Base-by-base conservation (phyloP, 1,140 invertebrate genomes). In the Trissolcus basalis region DNA sequence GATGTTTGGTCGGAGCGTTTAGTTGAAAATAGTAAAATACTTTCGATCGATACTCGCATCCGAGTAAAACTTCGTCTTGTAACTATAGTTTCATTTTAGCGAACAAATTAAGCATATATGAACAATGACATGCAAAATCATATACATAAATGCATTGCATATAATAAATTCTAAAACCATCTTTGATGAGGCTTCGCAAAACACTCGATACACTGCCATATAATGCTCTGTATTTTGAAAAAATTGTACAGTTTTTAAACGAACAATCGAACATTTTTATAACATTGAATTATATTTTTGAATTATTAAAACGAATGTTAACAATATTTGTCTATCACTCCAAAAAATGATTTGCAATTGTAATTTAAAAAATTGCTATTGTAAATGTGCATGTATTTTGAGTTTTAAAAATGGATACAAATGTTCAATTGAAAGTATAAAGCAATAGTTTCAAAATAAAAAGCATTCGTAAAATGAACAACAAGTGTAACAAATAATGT, bases 131-230 rank as follows among this genome's bases (percentile, higher is more conserved):
- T 27, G 19, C 19, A n/a, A n/a, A n/a, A n/a, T n/a, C 19, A 27
- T 27, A 3, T 27, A 27, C 6, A 27, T 1, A 27, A 27, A 27
- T 27, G 6, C 19, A 27, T 3, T 27, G 19, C 1, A 27, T 3
- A 27, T 27, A 27, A 27, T 27, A 6, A 27, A 27, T 27, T 27
- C 19, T 6, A 27, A 27, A 27, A 27, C 6, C 19, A 27, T 27
- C 2, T 27, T 27, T 27, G 19, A 49, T 16, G 11, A 43, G 41
- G 54, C 69, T 64, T 59, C 48, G 60, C 60, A 27, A 6, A 33
- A 64, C 69, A 51, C 59, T 64, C 48, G 54, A 64, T 56, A 53
- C 51, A 70, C 68, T 72, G 69, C 69, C 53, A 64, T 69, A 48
- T 9, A 19, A 9, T 7, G 47, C 12, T 67, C 12, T 35, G 33